phyloP scores from a whole-genome alignment of 1,140 invertebrate species.

The Drosophila punjabiensis region DNA sequence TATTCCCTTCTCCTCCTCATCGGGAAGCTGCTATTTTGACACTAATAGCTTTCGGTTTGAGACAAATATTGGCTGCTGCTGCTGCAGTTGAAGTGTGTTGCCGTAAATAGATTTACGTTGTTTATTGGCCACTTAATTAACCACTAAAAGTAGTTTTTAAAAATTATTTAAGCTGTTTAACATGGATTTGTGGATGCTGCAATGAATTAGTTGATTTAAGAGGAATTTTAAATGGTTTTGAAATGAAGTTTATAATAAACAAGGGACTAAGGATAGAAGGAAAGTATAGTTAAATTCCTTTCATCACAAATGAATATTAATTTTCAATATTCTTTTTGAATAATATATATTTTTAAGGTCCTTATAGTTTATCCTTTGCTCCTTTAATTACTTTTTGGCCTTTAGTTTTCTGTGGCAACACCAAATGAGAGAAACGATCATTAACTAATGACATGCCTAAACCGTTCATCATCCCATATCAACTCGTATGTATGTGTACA shows the following conservation, averaged over 20 bases:
- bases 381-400: slow-evolving; percentile 5
- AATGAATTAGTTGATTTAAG: neutral
- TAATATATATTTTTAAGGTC: too few species aligned
- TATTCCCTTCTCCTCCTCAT: slow-evolving; percentile 8
- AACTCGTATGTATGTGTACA: slow-evolving; percentile 9
- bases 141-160: neutral
- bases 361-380: too few species aligned
- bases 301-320: neutral
- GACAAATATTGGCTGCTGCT: neutral
- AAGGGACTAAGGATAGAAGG: too few species aligned
- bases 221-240: neutral
- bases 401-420: neutral
- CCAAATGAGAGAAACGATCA: neutral
- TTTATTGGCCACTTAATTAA: slow-evolving; percentile 3
- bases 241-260: neutral
- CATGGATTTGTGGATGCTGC: neutral
- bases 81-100: slow-evolving; percentile 1
- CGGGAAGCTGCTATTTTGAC: slow-evolving; percentile 25
- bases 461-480: slow-evolving; percentile 17
- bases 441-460: slow-evolving; percentile 37
- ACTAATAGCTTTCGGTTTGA: slow-evolving; percentile 17
- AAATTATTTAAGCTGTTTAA: neutral
- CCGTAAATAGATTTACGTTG: neutral
- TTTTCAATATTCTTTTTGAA: too few species aligned
- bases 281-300: neutral